phyloP scores from a whole-genome alignment of 2,888 invertebrate genomes.

The Zaprionus lineosus region DNA sequence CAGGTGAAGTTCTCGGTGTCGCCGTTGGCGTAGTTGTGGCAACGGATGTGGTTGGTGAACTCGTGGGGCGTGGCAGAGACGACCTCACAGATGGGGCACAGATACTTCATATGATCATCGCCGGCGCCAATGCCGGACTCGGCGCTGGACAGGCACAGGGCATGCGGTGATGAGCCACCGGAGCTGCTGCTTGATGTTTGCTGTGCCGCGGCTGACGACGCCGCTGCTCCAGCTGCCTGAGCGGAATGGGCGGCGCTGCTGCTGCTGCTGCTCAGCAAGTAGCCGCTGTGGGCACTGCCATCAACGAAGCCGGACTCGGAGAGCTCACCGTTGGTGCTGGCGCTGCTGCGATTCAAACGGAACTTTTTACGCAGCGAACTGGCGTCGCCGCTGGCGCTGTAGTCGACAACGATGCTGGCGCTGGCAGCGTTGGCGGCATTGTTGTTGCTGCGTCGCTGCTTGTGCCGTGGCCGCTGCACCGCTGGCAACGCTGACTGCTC shows the following conservation, averaged over 20 bases:
- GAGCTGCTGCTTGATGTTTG: constrained; percentile 63
- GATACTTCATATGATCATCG: constrained; percentile 83
- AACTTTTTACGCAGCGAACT: constrained; percentile 82
- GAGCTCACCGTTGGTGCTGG: constrained; percentile 37
- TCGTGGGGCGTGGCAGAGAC: constrained; percentile 86
- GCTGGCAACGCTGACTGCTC: too few relatives aligned
- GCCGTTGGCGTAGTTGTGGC: constrained; percentile 85
- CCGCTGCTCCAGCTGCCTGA: constrained; percentile 8
- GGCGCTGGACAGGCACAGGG: constrained; percentile 56
- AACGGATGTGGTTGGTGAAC: constrained; percentile 88
- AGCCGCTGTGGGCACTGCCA: constrained; percentile 74
- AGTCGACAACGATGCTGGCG: constrained; percentile 70
- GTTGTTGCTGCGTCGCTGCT: constrained; percentile 64
- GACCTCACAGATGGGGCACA: constrained; percentile 87
- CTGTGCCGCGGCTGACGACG: constrained; percentile 32
- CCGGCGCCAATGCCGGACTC: constrained; percentile 77
- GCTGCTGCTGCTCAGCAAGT: constrained; percentile 57
- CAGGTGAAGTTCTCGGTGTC: constrained; percentile 83
- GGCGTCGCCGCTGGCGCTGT: constrained; percentile 56
- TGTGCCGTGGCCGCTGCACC: constrained; percentile 68
- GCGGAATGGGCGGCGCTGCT: constrained; percentile 6
- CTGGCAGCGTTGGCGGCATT: constrained; percentile 58
- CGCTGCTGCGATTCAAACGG: constrained; percentile 76
- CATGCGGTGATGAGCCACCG: constrained; percentile 79
- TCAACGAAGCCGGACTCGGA: constrained; percentile 82